Conservation (phyloP, 2,113 vertebrate genomes). For the Protobothrops mucrosquamatus region DNA sequence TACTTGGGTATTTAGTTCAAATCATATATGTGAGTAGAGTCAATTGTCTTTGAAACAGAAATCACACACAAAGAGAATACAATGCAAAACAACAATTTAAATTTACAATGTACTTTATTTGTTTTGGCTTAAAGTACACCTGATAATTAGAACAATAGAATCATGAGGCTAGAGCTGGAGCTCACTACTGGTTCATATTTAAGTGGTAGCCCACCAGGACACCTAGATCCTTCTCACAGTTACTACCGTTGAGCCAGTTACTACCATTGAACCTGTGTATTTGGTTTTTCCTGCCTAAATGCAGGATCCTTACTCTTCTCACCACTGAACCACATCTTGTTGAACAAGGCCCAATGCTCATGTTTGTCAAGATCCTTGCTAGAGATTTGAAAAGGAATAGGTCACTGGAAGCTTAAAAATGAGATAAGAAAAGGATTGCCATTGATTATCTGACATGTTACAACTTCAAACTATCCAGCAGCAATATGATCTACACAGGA, state of each 20-base stretch:
- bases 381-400: neutral
- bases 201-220: neutral
- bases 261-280: neutral
- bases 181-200: neutral
- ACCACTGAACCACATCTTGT: neutral
- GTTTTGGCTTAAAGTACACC: neutral
- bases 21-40: neutral
- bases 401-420: neutral
- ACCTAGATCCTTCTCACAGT: neutral
- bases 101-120: neutral
- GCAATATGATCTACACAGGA: neutral
- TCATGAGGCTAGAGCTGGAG: neutral
- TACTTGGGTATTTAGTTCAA: neutral
- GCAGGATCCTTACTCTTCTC: neutral
- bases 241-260: neutral
- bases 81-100: neutral
- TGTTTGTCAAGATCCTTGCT: neutral
- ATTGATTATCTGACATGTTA: neutral
- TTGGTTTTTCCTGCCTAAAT: neutral
- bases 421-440: neutral
- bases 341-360: neutral
- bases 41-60: neutral
- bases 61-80: neutral
- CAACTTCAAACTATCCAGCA: neutral
- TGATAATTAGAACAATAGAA: neutral